These are phyloP conservation scores for Tortricodes alternella DNA, from an alignment of 2,888 invertebrate species.

Conservation along the genomic window DNA sequence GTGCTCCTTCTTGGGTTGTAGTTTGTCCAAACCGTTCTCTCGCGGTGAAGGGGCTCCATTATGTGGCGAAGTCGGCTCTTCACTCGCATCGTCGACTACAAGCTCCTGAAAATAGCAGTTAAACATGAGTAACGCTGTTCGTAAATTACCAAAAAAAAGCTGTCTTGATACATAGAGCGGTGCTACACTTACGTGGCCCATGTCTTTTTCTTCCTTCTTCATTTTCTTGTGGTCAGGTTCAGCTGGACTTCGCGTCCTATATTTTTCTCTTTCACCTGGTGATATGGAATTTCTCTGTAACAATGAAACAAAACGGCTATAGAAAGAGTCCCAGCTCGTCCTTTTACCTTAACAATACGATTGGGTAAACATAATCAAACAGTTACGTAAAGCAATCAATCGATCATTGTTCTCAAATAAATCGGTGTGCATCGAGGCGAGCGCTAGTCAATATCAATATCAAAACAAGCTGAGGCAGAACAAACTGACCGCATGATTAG, in stretches of 20 bases:
- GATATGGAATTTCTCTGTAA: slow-evolving; percentile 93
- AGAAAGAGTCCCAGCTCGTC: slow-evolving; percentile 41
- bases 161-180: background rate
- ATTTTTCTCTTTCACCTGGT: slow-evolving; percentile 91
- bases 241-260: slow-evolving; percentile 90
- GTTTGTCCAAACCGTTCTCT: slow-evolving; percentile 92
- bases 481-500: slow-evolving; percentile 83
- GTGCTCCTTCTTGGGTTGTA: slow-evolving; percentile 89
- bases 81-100: slow-evolving; percentile 97
- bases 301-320: slow-evolving; percentile 49
- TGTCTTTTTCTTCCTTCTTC: slow-evolving; percentile 92
- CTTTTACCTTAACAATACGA: slow-evolving; percentile 51
- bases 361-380: slow-evolving; percentile 77
- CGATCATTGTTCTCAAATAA: slow-evolving; percentile 82
- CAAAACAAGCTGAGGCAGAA: slow-evolving; percentile 83
- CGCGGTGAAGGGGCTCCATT: slow-evolving; percentile 95
- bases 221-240: slow-evolving; percentile 88
- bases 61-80: slow-evolving; percentile 93
- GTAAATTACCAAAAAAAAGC: background rate
- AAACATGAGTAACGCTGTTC: background rate
- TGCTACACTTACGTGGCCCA: slow-evolving; percentile 87
- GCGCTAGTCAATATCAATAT: slow-evolving; percentile 81
- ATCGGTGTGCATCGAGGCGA: slow-evolving; percentile 78
- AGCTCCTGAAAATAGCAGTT: slow-evolving; percentile 88
- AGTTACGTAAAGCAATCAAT: slow-evolving; percentile 79